Evolutionary conservation across 2,888 invertebrate genomes (phyloP).

Genomic region (Nymphalis polychloros): DNA sequence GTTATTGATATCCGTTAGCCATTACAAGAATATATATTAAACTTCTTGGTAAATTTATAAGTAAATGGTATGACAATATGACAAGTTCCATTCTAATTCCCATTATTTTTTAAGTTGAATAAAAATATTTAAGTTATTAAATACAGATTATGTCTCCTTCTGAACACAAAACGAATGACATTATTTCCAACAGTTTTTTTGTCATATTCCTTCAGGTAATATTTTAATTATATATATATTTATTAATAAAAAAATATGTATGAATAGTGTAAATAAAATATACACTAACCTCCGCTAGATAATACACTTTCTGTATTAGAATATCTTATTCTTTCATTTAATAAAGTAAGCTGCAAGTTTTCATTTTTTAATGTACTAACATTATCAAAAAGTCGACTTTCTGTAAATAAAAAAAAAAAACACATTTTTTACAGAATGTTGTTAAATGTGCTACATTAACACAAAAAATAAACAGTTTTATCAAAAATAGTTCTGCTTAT

Average conservation of each 20-base stretch:
- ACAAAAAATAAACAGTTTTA: conserved; percentile 29
- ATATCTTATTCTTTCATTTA: conserved; percentile 89
- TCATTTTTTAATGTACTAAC: conserved; percentile 90
- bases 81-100: too few relatives aligned
- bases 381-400: conserved; percentile 92
- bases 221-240: too few relatives aligned
- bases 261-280: not conserved
- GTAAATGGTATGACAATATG: too few relatives aligned
- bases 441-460: conserved; percentile 8
- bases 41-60: too few relatives aligned
- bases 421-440: not conserved
- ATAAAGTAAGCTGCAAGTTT: conserved; percentile 91
- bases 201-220: too few relatives aligned
- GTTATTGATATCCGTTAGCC: not conserved
- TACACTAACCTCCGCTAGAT: conserved; percentile 56
- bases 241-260: too few relatives aligned
- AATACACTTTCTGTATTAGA: conserved; percentile 76
- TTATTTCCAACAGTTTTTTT: too few relatives aligned
- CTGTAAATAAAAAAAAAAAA: conserved; percentile 76
- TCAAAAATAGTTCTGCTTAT: conserved; percentile 25
- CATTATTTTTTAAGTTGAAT: too few relatives aligned
- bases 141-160: too few relatives aligned
- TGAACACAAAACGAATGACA: too few relatives aligned
- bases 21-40: too few relatives aligned
- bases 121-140: too few relatives aligned